Evolutionary conservation across 2,113 vertebrate species (phyloP).

Genomic region (Otocyon megalotis): DNA sequence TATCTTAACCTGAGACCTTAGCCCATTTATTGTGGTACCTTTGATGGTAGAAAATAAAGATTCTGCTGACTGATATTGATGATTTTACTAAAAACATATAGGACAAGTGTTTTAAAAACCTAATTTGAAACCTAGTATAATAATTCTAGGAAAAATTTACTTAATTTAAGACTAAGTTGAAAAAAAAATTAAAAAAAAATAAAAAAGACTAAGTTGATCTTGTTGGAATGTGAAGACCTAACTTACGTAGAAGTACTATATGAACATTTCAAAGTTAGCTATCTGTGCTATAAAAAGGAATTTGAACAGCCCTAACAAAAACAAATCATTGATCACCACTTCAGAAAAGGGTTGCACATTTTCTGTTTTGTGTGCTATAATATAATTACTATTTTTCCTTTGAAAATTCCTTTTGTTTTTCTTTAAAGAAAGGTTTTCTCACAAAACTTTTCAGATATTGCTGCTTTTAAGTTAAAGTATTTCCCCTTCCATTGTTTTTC

Average conservation of each 20-base stretch:
- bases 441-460: not conserved
- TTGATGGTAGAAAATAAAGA: not conserved
- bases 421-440: not conserved
- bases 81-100: not conserved
- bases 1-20: not conserved
- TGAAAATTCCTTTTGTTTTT: slow-evolving; percentile 24
- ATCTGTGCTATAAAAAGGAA: fast-evolving
- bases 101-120: not conserved
- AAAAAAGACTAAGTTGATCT: not conserved
- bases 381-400: not conserved
- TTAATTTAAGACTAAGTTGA: not conserved
- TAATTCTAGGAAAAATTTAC: not conserved
- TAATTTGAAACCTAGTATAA: not conserved
- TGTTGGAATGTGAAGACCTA: not conserved
- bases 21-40: not conserved
- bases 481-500: slow-evolving; percentile 32
- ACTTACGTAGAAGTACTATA: fast-evolving
- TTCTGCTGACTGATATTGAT: not conserved
- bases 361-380: not conserved
- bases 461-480: slow-evolving; percentile 20
- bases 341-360: not conserved
- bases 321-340: too few relatives aligned
- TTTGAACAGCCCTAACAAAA: not conserved
- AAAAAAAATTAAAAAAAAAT: too few relatives aligned
- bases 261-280: not conserved